A percentile compares a stretch with the other conserved stretches of the same genome.
phyloP scores from a whole-genome alignment of 2,113 vertebrate genomes.

The Psittacula cyanocephala region DNA sequence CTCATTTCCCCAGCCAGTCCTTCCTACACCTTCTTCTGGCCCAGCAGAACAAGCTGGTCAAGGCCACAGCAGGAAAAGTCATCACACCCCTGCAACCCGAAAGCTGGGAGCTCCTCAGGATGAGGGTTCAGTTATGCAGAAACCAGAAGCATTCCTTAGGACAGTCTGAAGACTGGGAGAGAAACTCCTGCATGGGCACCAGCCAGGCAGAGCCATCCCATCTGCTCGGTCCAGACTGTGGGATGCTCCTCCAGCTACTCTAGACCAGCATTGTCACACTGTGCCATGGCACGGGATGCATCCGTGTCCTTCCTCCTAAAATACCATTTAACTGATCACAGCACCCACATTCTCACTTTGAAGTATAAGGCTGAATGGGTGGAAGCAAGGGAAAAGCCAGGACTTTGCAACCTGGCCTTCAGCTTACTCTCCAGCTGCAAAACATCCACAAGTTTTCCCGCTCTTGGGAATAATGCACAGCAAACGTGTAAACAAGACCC shows the following conservation, averaged over 20 bases:
- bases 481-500: neutral
- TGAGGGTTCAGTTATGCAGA: neutral
- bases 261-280: neutral
- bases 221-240: accelerated
- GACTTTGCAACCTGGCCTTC: neutral
- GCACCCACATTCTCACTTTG: neutral
- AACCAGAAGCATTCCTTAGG: neutral
- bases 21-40: neutral
- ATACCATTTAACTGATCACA: accelerated
- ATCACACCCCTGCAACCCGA: neutral
- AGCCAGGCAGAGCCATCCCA: neutral
- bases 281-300: accelerated
- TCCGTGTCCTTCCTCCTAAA: no score
- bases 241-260: neutral
- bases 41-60: neutral
- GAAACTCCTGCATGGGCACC: neutral
- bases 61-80: neutral
- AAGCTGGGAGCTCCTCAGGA: accelerated
- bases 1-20: neutral
- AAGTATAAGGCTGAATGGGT: neutral
- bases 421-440: neutral
- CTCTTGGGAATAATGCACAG: neutral
- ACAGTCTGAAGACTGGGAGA: accelerated
- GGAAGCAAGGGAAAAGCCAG: neutral
- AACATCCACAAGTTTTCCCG: neutral